phyloP scores from a whole-genome alignment of 2,113 vertebrate species.

The Labrus mixtus region DNA sequence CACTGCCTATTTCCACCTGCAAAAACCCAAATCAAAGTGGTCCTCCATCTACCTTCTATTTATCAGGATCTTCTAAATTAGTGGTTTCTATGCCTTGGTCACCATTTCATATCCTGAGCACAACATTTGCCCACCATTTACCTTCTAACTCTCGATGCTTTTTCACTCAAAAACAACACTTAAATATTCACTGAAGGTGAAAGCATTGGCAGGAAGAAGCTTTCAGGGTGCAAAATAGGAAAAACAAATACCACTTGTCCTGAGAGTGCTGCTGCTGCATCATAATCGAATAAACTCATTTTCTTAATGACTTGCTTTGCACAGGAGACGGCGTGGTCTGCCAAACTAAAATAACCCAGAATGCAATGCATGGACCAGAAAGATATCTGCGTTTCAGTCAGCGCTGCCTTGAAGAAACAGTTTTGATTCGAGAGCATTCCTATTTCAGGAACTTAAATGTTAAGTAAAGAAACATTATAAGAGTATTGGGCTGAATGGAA shows the following conservation, averaged over 20 bases:
- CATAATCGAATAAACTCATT: constrained; percentile 63
- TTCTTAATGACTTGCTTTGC: constrained; percentile 27
- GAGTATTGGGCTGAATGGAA: constrained; percentile 63
- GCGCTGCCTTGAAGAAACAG: constrained; percentile 44
- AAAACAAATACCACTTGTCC: constrained; percentile 60
- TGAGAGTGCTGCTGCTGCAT: constrained; percentile 16
- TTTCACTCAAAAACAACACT: constrained; percentile 55
- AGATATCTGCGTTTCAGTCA: constrained; percentile 60
- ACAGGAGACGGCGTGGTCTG: constrained; percentile 14
- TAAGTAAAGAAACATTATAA: constrained; percentile 81
- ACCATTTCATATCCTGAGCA: constrained; percentile 67
- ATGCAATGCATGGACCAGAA: constrained; percentile 29
- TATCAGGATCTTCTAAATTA: constrained; percentile 71
- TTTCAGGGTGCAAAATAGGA: constrained; percentile 46
- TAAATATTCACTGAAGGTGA: constrained; percentile 22
- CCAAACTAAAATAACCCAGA: constrained; percentile 65
- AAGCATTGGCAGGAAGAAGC: constrained; percentile 35
- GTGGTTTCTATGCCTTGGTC: constrained; percentile 49
- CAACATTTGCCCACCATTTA: constrained; percentile 61
- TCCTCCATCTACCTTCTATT: constrained; percentile 64
- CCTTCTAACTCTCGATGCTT: constrained; percentile 35
- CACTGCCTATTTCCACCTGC: constrained; percentile 68
- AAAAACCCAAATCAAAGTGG: constrained; percentile 49
- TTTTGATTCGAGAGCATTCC: constrained; percentile 72
- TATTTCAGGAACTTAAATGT: constrained; percentile 79